Evolutionary conservation across 2,888 invertebrate genomes (phyloP), one percentile per base, ranked within the genome.

Genomic region (Tuta absoluta): DNA sequence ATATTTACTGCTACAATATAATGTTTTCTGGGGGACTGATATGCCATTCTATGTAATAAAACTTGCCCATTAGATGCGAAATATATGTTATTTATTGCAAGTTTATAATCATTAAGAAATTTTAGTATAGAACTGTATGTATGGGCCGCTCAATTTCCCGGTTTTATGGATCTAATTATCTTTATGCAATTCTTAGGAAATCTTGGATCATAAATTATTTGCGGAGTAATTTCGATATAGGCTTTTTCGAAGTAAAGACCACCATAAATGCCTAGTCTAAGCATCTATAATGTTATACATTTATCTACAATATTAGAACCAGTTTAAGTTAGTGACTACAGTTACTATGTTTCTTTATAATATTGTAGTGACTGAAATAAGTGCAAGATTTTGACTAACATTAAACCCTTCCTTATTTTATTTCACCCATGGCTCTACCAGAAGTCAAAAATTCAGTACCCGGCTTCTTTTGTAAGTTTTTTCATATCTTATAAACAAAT

Each of bases 11-110:
- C 68, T 71, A 71, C 68, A 73, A 72, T 77, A 17, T 77, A 78
- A 80, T 77, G 71, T 72, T 69, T 72, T 69, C 66, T 69, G 48
- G 66, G 65, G 68, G 67, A 66, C 45, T 69, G 71, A 68, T 71
- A 68, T 69, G 67, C 69, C 70, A 71, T 75, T 74, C 65, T 68
- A 72, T 75, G 73, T 73, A 77, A 76, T 81, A 79, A 81, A 80
- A 75, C 60, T 65, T 71, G 67, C 65, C 71, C 72, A 74, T 78
- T 80, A 75, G 73, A 63, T 41, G 58, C 51, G 51, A 67, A 73
- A 66, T 73, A 70, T 73, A 72, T 68, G 71, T 68, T 67, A 68
- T 73, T 71, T 49, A 61, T 61, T 41, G 69, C 68, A 67, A 63
- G 57, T 73, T 73, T 72, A 75, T 67, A 70, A 70, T 69, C 72